Evolutionary conservation across 2,797 vertebrate species (phyloP).

Genomic region (Pyrocephalus nanus): DNA sequence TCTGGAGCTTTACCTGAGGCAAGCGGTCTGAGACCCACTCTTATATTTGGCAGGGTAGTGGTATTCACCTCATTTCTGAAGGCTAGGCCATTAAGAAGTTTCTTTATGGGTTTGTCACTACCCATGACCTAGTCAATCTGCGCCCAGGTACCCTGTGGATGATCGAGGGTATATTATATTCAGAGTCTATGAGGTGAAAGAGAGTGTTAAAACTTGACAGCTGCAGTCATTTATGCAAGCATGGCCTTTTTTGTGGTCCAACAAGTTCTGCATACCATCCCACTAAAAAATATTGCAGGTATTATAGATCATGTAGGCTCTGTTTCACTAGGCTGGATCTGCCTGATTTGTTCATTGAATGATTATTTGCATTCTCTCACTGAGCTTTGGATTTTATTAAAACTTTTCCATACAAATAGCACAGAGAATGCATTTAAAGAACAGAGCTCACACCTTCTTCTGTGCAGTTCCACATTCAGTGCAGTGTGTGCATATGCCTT

Average conservation of each 20-base stretch:
- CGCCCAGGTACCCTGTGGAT: background rate
- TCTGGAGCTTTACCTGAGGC: background rate
- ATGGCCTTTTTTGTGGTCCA: background rate
- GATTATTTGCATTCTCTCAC: background rate
- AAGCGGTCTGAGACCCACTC: background rate
- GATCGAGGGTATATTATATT: background rate
- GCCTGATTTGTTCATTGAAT: background rate
- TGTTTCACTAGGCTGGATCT: background rate
- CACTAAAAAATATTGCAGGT: background rate
- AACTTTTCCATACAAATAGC: background rate
- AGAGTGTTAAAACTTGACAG: background rate
- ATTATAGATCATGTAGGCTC: background rate
- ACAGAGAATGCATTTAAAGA: constrained; percentile 25
- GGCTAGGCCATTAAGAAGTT: background rate
- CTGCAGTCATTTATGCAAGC: background rate
- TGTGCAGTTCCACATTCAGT: background rate
- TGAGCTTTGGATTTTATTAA: background rate
- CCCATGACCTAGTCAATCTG: background rate
- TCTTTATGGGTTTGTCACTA: background rate
- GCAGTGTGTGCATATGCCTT: background rate
- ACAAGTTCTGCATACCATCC: background rate
- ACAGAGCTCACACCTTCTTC: constrained; percentile 40
- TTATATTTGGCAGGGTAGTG: background rate
- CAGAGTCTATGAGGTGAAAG: background rate
- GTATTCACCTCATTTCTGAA: background rate